Conservation (phyloP, 2,113 vertebrate genomes). For the Eulemur macaco region DNA sequence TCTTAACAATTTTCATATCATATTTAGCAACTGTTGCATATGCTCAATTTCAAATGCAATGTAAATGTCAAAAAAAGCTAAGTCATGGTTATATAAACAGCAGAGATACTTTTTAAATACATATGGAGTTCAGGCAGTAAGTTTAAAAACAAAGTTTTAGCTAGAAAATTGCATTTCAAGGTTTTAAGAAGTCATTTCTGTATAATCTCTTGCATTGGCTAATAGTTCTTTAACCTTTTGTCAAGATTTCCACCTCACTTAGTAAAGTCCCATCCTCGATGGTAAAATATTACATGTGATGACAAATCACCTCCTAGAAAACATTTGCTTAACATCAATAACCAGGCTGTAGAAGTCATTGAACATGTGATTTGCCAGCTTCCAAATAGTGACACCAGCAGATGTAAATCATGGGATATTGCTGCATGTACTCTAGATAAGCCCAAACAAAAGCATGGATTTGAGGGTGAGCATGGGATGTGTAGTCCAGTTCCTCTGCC, state of each 20-base stretch:
- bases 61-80: conserved; percentile 25
- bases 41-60: conserved; percentile 10
- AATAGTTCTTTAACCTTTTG: neutral
- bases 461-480: neutral
- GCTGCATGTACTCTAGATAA: neutral
- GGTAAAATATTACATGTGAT: neutral
- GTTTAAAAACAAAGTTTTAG: neutral
- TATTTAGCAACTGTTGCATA: neutral
- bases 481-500: neutral
- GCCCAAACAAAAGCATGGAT: neutral
- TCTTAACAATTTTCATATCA: neutral
- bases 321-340: neutral
- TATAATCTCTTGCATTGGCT: neutral
- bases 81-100: conserved; percentile 9
- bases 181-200: neutral
- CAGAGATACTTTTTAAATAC: neutral
- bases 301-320: neutral
- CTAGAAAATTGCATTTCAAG: neutral
- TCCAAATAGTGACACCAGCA: neutral
- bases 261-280: neutral
- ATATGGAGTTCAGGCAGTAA: neutral
- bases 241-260: neutral
- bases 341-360: neutral
- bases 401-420: no score
- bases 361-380: neutral